Base-by-base conservation (phyloP, 2,113 vertebrate species). In the Labeo rohita region DNA sequence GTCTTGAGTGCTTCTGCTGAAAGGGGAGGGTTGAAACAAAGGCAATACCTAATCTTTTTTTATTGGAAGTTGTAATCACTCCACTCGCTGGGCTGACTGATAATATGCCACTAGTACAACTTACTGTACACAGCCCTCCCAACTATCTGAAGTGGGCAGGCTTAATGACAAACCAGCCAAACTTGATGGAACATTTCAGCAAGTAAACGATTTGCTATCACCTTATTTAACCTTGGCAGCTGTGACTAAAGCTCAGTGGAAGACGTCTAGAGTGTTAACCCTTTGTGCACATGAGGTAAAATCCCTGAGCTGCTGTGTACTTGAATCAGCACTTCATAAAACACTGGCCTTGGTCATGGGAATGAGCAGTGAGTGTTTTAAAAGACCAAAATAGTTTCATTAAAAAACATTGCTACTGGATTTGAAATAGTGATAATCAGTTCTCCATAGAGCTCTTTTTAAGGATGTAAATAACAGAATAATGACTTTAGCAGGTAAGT, bases 171-270 rank as follows among this genome's bases (percentile, higher is more conserved):
- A 94, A 93, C 91, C 85, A 52, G 90, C 75, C 86, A 18, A 65
- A 93, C 93, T 90, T 88, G 90, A 92, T 86, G 2, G 89, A 85
- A 80, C 82, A 68, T 83, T 89, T 73, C 80, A 84, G 45, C 80
- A 85, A 89, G 90, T 89, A 86, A 93, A 91, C 87, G 88, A 39
- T 88, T 86, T 83, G 86, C 88, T 61, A 88, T 90, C 75, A 87
- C 89, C 89, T 89, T 52, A 87, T 87, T 89, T 91, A 88, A 93
- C 90, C 88, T 85, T 87, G 85, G 87, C 89, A 89, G 88, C 84
- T 87, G 77, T 36, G 15, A 87, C 54, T 50, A 86, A 77, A 90
- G 85, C 90, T 90, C 87, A 70, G 36, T 78, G 84, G 50, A 87
- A 89, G 86, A 91, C 45, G 70, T 87, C 77, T 87, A 54, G 45